phyloP scores from a whole-genome alignment of 2,888 invertebrate species.

The Ferrisia virgata region DNA sequence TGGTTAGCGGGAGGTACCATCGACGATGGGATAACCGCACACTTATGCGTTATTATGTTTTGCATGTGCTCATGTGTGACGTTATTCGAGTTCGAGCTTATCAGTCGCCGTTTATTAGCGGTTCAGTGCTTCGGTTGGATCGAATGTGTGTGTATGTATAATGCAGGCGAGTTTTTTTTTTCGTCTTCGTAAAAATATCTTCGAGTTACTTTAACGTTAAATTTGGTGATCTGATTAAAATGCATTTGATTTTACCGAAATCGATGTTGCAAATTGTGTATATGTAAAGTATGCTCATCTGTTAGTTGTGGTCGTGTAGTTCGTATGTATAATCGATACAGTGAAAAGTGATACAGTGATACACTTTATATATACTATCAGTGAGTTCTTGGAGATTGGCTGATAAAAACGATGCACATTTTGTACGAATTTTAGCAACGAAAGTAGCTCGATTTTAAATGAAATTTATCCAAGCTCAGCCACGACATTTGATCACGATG shows the following conservation, averaged over 20 bases:
- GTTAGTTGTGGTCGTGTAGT: too few relatives aligned
- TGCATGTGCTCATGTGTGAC: constrained; percentile 29
- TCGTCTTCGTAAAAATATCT: not conserved
- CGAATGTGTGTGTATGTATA: not conserved
- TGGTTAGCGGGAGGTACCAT: not conserved
- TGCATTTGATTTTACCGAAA: too few relatives aligned
- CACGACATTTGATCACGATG: not conserved
- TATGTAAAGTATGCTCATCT: too few relatives aligned
- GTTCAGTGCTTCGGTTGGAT: not conserved
- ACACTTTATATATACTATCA: too few relatives aligned
- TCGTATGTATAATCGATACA: too few relatives aligned
- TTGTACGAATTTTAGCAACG: not conserved
- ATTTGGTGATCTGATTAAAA: too few relatives aligned
- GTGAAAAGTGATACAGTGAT: too few relatives aligned
- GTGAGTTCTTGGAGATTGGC: not conserved
- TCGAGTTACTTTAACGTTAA: not conserved
- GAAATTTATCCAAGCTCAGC: not conserved
- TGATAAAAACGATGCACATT: not conserved
- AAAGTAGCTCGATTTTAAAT: not conserved
- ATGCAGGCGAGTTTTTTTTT: not conserved
- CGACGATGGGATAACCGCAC: not conserved
- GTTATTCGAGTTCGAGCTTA: constrained; percentile 19
- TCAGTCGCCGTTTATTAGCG: constrained; percentile 22
- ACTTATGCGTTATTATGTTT: not conserved
- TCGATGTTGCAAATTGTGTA: too few relatives aligned